Conservation (phyloP, 1,140 invertebrate species). For the Ceratosolen solmsi region DNA sequence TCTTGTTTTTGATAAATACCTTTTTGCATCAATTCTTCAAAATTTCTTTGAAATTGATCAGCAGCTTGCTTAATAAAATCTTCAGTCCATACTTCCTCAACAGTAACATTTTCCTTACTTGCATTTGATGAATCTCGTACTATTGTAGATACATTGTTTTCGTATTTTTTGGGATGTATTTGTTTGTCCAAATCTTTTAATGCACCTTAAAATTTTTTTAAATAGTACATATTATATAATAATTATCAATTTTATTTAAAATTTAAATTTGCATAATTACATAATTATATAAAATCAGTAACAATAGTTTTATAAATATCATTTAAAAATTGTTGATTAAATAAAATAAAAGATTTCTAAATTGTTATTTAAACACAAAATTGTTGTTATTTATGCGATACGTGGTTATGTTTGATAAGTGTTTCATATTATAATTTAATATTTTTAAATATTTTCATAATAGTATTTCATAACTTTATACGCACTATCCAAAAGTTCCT, state of each 20-base stretch:
- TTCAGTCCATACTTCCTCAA: conserved; percentile 61
- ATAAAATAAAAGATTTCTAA: background rate
- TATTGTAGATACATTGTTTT: background rate
- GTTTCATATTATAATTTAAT: background rate
- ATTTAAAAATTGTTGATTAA: conserved; percentile 4
- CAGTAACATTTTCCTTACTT: conserved; percentile 40
- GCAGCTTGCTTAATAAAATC: conserved; percentile 67
- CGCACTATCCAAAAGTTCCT: conserved; percentile 73
- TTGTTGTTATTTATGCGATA: background rate
- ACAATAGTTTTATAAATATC: background rate
- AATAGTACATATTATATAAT: conserved; percentile 37
- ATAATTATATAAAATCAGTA: conserved; percentile 12
- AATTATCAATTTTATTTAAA: background rate
- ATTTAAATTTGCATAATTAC: conserved; percentile 24
- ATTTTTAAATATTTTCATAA: background rate
- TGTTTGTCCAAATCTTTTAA: conserved; percentile 73
- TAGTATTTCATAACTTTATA: conserved; percentile 41
- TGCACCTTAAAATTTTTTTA: conserved; percentile 66
- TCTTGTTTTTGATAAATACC: conserved; percentile 52
- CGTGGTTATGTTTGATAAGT: conserved; percentile 49
- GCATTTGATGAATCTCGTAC: conserved; percentile 51
- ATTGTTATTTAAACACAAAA: conserved; percentile 11
- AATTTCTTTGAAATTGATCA: conserved; percentile 64
- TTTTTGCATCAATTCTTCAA: conserved; percentile 64
- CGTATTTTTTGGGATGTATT: conserved; percentile 52